Evolutionary conservation across 2,797 vertebrate genomes (phyloP), one percentile per base, ranked within the genome.

Genomic region (Acipenser ruthenus): DNA sequence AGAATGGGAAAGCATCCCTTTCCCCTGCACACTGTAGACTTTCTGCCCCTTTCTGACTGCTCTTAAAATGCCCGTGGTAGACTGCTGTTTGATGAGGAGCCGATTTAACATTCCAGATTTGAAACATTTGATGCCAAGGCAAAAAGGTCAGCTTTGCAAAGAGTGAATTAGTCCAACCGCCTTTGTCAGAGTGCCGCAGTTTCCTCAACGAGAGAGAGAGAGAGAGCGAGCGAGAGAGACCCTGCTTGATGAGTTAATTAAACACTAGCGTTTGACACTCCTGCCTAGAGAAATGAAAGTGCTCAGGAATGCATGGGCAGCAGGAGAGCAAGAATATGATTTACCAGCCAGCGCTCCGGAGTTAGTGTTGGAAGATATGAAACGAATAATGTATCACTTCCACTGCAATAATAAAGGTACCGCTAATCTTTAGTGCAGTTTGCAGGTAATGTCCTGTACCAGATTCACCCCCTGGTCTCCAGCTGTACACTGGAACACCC

Each of bases 151-250:
- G 69, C 76, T 79, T 82, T 79, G 73, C 23, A 79, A 80, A 73
- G 72, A 68, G 59, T 69, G 79, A 82, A 80, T 81, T 78, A 74
- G 69, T 74, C 66, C 23, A 72, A 76, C 73, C 77, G 71, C 75
- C 7, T 76, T 60, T 63, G 67, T 69, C 70, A 69, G 72, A 74
- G 68, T 77, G 71, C 68, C 68, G 49, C 49, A 70, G 77, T 77
- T 72, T 63, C 18, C 15, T 65, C 65, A 71, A 62, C 70, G 69
- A 65, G 51, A 8, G 65, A 52, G 61, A 58, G 55, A 1, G 11
- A n/a, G n/a, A 6, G 50, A 68, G 65, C 62, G 70, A 59, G 67
- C 68, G 62, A 18, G 68, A 74, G 59, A 63, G 66, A 37, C 55
- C 55, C 55, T 6, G 55, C 55, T 12, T n/a, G 1, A 58, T 10